Conservation (phyloP, 2,797 vertebrate genomes). For the Typhlichthys eigenmanni region DNA sequence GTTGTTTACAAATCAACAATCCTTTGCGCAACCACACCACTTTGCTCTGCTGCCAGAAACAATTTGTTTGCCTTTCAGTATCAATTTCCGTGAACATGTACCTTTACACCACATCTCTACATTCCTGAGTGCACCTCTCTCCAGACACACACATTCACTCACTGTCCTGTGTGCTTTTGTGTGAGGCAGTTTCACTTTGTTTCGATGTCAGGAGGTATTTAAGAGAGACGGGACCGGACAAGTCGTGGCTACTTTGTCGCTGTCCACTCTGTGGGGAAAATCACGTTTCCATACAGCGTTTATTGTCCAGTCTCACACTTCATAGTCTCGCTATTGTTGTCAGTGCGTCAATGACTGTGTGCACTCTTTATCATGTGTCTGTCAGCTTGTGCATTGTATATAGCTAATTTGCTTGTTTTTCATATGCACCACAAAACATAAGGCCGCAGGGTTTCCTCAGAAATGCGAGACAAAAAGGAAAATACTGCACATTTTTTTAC, state of each 20-base stretch:
- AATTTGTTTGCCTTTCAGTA: constrained; percentile 1
- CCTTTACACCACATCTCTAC: constrained; percentile 9
- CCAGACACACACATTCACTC: too few species aligned
- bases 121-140: constrained; percentile 35
- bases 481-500: neutral
- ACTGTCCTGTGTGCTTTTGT: constrained; percentile 43
- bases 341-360: too few species aligned
- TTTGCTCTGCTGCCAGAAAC: neutral
- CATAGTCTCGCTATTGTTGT: neutral
- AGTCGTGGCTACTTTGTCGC: constrained; percentile 46
- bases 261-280: constrained; percentile 1
- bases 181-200: constrained; percentile 62
- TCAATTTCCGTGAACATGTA: constrained; percentile 3
- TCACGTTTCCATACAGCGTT: constrained; percentile 19
- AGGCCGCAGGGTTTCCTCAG: too few species aligned
- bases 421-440: too few species aligned
- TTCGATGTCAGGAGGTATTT: constrained; percentile 62
- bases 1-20: too few species aligned
- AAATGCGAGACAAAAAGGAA: too few species aligned
- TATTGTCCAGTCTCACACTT: constrained; percentile 23
- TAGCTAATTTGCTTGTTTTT: too few species aligned
- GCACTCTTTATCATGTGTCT: too few species aligned
- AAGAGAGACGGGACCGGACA: constrained; percentile 35
- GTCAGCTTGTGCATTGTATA: too few species aligned
- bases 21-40: neutral